Evolutionary conservation across 2,797 vertebrate species (phyloP).

Genomic region (Hippopotamyrus pictus): DNA sequence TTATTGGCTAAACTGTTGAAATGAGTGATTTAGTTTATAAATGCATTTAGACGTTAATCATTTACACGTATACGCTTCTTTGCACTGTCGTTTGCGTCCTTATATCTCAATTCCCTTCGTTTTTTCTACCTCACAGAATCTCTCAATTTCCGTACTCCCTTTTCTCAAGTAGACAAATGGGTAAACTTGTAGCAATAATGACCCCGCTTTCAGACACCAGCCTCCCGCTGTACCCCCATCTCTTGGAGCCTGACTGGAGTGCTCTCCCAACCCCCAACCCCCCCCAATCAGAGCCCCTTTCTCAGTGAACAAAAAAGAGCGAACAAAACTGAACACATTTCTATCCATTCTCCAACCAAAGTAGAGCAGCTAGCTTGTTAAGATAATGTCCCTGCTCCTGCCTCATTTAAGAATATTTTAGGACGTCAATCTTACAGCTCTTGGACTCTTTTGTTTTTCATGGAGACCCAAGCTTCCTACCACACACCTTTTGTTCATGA

Average conservation of each 20-base stretch:
- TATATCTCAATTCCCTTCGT: constrained; percentile 11
- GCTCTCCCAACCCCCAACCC: constrained; percentile 22
- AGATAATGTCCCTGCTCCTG: constrained; percentile 74
- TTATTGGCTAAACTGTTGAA: neutral
- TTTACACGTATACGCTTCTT: neutral
- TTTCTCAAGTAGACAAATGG: constrained; percentile 62
- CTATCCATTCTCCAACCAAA: constrained; percentile 53
- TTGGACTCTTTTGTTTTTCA: constrained; percentile 76
- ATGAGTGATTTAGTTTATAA: neutral
- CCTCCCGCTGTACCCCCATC: constrained; percentile 65
- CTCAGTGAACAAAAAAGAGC: constrained; percentile 62
- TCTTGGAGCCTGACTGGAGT: constrained; percentile 50
- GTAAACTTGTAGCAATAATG: constrained; percentile 90
- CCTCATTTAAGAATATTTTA: constrained; percentile 74
- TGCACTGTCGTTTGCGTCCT: constrained; percentile 11
- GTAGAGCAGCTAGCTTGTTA: constrained; percentile 49
- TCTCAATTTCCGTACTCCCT: constrained; percentile 28
- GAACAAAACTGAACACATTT: constrained; percentile 85
- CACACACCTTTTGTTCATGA: constrained; percentile 82
- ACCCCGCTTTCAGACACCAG: constrained; percentile 70
- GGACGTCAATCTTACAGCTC: constrained; percentile 81
- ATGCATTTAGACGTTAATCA: neutral
- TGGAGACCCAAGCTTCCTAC: constrained; percentile 73
- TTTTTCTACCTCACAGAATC: constrained; percentile 1
- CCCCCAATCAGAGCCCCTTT: constrained; percentile 66